Conservation (phyloP, 2,888 invertebrate genomes). For the Orthosia incerta region DNA sequence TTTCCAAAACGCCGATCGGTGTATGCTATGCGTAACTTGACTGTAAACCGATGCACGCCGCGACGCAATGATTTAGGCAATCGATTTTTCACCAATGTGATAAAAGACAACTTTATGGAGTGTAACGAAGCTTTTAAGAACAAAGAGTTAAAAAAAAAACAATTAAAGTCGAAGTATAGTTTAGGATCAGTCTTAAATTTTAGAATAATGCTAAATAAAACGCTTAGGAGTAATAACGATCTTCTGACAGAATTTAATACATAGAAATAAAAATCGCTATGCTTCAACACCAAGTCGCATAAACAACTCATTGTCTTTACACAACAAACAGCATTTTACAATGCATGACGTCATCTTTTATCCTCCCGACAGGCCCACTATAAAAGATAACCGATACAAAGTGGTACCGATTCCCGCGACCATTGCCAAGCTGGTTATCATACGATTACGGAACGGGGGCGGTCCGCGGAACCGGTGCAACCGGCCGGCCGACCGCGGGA, state of each 20-base stretch:
- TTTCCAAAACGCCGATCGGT: no score
- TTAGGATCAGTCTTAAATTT: no score
- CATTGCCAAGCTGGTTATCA: conserved; percentile 58
- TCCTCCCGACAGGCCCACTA: conserved; percentile 13
- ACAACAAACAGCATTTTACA: conserved; percentile 20
- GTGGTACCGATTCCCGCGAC: conserved; percentile 53
- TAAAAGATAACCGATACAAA: conserved; percentile 45
- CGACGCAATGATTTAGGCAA: neutral
- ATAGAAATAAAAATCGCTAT: neutral
- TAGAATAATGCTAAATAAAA: no score
- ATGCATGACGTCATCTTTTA: conserved; percentile 34
- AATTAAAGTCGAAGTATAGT: no score
- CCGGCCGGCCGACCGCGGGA: conserved; percentile 62
- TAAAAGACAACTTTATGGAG: neutral
- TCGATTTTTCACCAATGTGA: neutral
- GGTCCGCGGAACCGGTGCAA: conserved; percentile 68
- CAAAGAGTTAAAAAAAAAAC: neutral
- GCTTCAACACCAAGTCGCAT: neutral
- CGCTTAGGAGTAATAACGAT: no score
- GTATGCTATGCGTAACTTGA: no score
- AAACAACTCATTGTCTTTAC: conserved; percentile 2
- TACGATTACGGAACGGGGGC: conserved; percentile 62
- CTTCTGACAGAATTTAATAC: no score
- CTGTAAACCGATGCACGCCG: no score
- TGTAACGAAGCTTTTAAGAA: neutral